phyloP scores from a whole-genome alignment of 2,888 invertebrate species.

The Pseudococcus viburni region DNA sequence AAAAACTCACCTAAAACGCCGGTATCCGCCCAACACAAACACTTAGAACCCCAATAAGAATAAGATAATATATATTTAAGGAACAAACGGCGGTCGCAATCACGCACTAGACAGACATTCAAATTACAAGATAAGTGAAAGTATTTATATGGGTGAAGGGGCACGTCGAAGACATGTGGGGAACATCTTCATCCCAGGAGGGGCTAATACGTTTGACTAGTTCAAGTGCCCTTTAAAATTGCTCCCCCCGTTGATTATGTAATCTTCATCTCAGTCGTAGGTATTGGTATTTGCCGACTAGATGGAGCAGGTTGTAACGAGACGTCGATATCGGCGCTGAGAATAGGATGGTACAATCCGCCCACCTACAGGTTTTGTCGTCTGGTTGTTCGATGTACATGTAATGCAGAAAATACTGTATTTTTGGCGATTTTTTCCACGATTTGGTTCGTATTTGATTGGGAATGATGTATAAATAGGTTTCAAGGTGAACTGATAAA shows the following conservation, averaged over 20 bases:
- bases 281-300: conserved; percentile 48
- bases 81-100: conserved; percentile 55
- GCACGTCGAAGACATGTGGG: conserved; percentile 54
- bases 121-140: conserved; percentile 62
- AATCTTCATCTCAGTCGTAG: conserved; percentile 45
- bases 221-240: conserved; percentile 65
- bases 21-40: conserved; percentile 15
- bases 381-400: neutral
- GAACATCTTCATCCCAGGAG: conserved; percentile 66
- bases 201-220: conserved; percentile 64
- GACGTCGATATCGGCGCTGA: conserved; percentile 34
- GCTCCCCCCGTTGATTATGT: conserved; percentile 63
- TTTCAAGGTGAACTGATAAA: conserved; percentile 39
- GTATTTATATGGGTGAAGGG: conserved; percentile 60
- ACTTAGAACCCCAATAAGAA: conserved; percentile 27
- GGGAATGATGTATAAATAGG: neutral
- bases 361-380: conserved; percentile 12
- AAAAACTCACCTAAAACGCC: conserved; percentile 54
- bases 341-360: neutral
- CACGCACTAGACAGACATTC: conserved; percentile 55
- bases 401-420: neutral
- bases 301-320: conserved; percentile 54
- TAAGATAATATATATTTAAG: conserved; percentile 15
- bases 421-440: conserved; percentile 32
- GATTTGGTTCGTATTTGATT: neutral